Evolutionary conservation across 2,888 invertebrate species (phyloP).

Genomic region (Ichneumoninae sp.): DNA sequence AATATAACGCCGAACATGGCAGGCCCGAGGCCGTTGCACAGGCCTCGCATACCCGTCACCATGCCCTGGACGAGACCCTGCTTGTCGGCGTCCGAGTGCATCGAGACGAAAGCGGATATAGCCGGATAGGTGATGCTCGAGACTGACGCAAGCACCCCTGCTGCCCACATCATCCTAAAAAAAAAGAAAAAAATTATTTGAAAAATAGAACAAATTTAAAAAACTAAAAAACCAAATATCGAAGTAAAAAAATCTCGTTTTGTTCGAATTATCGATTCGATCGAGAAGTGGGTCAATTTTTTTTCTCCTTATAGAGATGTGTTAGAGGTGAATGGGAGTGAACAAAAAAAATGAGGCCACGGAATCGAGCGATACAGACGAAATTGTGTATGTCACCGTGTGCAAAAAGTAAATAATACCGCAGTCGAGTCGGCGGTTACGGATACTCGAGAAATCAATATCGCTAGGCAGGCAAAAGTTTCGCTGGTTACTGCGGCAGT

Average conservation of each 20-base stretch:
- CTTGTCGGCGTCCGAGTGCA: slow-evolving; percentile 98
- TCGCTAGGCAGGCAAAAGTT: slow-evolving; percentile 60
- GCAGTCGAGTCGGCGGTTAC: slow-evolving; percentile 40
- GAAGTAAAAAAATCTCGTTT: not conserved
- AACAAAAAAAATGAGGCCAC: slow-evolving; percentile 34
- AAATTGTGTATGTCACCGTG: slow-evolving; percentile 35
- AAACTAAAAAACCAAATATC: slow-evolving; percentile 31
- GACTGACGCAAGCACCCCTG: slow-evolving; percentile 97
- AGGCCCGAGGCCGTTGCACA: slow-evolving; percentile 99
- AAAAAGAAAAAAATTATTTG: slow-evolving; percentile 35
- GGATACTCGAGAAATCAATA: slow-evolving; percentile 64
- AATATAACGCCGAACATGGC: slow-evolving; percentile 99
- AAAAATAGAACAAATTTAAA: too few species aligned
- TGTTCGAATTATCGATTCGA: slow-evolving; percentile 30
- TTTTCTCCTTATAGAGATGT: not conserved
- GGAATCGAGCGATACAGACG: slow-evolving; percentile 26
- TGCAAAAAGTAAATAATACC: slow-evolving; percentile 59
- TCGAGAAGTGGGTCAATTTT: slow-evolving; percentile 13
- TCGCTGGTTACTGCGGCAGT: slow-evolving; percentile 39
- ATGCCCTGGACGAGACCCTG: slow-evolving; percentile 99
- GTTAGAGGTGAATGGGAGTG: not conserved
- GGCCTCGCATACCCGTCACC: slow-evolving; percentile 99
- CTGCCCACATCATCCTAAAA: slow-evolving; percentile 99
- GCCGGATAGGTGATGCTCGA: slow-evolving; percentile 99
- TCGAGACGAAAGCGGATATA: slow-evolving; percentile 98